Conservation (phyloP, 2,113 vertebrate genomes). For the Ceyx melanurus region DNA sequence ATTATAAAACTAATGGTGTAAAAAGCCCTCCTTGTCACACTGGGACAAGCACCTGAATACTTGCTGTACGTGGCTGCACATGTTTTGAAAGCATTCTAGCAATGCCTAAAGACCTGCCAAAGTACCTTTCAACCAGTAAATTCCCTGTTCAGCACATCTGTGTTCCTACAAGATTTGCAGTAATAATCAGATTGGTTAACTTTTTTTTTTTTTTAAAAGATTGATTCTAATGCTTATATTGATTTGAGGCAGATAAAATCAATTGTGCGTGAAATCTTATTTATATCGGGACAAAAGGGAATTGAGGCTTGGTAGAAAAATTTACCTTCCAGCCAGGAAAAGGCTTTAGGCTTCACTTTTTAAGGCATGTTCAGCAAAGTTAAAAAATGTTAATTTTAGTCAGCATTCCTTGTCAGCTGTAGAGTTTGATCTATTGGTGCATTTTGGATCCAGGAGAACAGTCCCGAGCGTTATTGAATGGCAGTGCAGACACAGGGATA, state of each 20-base stretch:
- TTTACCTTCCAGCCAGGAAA: not conserved
- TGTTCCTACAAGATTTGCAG: slow-evolving; percentile 60
- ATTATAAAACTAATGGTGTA: slow-evolving; percentile 64
- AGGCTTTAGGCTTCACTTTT: not conserved
- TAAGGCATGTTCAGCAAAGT: not conserved
- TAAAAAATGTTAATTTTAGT: not conserved
- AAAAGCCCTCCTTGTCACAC: slow-evolving; percentile 64
- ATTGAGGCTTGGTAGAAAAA: slow-evolving; percentile 13
- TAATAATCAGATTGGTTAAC: slow-evolving; percentile 74
- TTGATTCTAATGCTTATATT: slow-evolving; percentile 75
- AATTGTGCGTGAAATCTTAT: slow-evolving; percentile 71
- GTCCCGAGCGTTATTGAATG: not conserved
- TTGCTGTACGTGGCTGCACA: slow-evolving; percentile 63
- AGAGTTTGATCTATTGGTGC: not conserved
- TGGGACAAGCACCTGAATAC: slow-evolving; percentile 63
- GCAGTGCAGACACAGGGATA: not conserved
- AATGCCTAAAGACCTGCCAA: slow-evolving; percentile 49
- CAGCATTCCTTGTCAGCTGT: not conserved
- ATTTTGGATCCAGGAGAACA: not conserved
- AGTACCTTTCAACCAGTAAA: slow-evolving; percentile 60
- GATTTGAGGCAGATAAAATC: slow-evolving; percentile 73
- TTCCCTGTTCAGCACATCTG: slow-evolving; percentile 64
- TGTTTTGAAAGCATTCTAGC: slow-evolving; percentile 62
- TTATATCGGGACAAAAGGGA: slow-evolving; percentile 65
- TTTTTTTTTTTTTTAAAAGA: slow-evolving; percentile 57